Percentiles rank a stretch among this genome's conserved stretches.
Conservation (phyloP, 1,140 invertebrate genomes). For the Pachyrhynchus sulphureomaculatus region DNA sequence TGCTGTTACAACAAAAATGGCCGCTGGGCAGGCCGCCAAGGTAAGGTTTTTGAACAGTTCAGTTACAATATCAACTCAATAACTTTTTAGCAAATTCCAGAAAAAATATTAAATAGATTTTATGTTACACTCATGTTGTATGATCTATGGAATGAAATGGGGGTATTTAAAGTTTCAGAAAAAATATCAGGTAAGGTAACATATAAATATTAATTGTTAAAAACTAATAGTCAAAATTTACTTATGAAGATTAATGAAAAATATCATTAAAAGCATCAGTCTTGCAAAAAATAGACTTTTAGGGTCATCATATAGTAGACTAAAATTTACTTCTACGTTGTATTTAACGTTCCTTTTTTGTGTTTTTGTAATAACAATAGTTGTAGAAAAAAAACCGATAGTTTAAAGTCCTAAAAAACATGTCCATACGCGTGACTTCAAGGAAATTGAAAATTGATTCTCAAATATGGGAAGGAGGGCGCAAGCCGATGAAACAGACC, state of each 20-base stretch:
- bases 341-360: too few relatives aligned
- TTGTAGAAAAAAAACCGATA: too few relatives aligned
- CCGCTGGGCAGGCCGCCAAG: slow-evolving; percentile 60
- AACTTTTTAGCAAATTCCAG: slow-evolving; percentile 57
- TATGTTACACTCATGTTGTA: slow-evolving; percentile 83
- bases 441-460: too few relatives aligned
- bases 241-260: background rate
- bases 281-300: too few relatives aligned
- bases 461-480: too few relatives aligned
- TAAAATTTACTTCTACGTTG: too few relatives aligned
- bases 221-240: background rate
- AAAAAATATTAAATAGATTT: slow-evolving; percentile 69
- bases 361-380: too few relatives aligned
- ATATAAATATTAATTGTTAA: background rate
- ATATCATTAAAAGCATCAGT: background rate
- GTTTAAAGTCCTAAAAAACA: too few relatives aligned
- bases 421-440: too few relatives aligned
- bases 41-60: slow-evolving; percentile 46
- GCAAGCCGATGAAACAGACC: too few relatives aligned
- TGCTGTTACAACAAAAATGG: slow-evolving; percentile 62
- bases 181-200: slow-evolving; percentile 62
- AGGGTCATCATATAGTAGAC: too few relatives aligned
- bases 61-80: background rate
- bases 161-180: slow-evolving; percentile 70
- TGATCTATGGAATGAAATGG: slow-evolving; percentile 75